These are phyloP conservation scores for Corapipo altera DNA, from an alignment of 2,113 vertebrate genomes.

Conservation along the genomic window DNA sequence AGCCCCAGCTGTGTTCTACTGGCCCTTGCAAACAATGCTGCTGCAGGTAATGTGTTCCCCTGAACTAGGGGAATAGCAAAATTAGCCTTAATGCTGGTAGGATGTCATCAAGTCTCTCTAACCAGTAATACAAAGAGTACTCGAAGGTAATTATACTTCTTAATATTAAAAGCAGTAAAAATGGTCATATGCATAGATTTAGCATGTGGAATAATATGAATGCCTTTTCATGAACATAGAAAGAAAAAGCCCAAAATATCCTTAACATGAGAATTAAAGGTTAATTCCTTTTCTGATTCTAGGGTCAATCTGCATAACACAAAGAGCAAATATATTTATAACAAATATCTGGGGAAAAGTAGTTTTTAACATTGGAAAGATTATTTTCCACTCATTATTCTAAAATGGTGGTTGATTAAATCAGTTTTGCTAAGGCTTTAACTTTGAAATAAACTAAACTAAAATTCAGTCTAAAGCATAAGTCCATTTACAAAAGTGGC, in stretches of 20 bases:
- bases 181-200: neutral
- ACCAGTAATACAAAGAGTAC: neutral
- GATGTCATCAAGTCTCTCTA: neutral
- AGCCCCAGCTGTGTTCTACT: neutral
- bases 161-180: neutral
- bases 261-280: neutral
- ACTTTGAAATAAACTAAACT: neutral
- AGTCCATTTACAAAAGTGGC: neutral
- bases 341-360: neutral
- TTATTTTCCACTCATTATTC: neutral
- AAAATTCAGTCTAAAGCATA: neutral
- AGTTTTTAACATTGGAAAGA: neutral
- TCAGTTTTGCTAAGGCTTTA: neutral
- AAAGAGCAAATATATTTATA: neutral
- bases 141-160: neutral
- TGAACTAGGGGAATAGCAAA: neutral
- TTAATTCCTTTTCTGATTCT: neutral
- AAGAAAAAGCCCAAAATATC: fast-evolving
- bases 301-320: neutral
- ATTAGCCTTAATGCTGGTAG: neutral
- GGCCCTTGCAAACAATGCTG: neutral
- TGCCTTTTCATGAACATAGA: neutral
- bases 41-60: neutral
- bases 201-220: neutral
- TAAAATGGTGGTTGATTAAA: neutral